These are phyloP conservation scores for Agriopis leucophaearia DNA, from an alignment of 2,888 invertebrate genomes.

Conservation along the genomic window DNA sequence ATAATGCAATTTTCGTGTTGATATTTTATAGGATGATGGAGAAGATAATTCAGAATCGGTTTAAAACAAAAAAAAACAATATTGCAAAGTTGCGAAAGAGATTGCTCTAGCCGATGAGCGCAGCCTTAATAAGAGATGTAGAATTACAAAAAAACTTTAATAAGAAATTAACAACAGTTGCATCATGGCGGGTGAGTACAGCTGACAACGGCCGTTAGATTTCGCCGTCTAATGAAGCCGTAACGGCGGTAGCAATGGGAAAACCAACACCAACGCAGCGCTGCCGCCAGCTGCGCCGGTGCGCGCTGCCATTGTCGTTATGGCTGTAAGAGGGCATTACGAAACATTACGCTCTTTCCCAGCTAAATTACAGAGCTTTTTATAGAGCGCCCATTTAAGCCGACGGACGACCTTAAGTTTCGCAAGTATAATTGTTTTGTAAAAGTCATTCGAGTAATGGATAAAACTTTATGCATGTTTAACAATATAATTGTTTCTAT, in stretches of 20 bases:
- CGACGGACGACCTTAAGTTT: slow-evolving; percentile 37
- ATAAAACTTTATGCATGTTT: background rate
- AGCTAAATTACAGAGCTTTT: slow-evolving; percentile 53
- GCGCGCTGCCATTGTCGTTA: slow-evolving; percentile 67
- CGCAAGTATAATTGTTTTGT: slow-evolving; percentile 12
- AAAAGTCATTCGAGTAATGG: slow-evolving; percentile 8
- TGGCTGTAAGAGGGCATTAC: slow-evolving; percentile 62
- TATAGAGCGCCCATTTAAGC: slow-evolving; percentile 39
- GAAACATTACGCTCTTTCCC: slow-evolving; percentile 59
- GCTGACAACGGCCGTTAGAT: slow-evolving; percentile 19
- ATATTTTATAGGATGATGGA: too few species aligned
- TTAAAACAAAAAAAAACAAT: too few species aligned
- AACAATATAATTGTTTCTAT: background rate
- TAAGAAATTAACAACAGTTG: background rate
- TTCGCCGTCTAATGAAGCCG: slow-evolving; percentile 75
- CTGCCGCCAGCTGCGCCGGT: slow-evolving; percentile 56
- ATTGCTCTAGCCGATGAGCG: too few species aligned
- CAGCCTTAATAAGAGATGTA: background rate
- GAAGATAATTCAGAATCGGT: too few species aligned
- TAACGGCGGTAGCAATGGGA: slow-evolving; percentile 73
- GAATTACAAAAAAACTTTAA: too few species aligned
- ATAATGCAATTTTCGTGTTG: too few species aligned
- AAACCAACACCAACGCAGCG: slow-evolving; percentile 70
- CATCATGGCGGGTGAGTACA: slow-evolving; percentile 1
- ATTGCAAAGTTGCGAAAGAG: too few species aligned